These are phyloP conservation scores for Olivierus martensii DNA, from an alignment of 1,140 invertebrate genomes.

Conservation along the genomic window DNA sequence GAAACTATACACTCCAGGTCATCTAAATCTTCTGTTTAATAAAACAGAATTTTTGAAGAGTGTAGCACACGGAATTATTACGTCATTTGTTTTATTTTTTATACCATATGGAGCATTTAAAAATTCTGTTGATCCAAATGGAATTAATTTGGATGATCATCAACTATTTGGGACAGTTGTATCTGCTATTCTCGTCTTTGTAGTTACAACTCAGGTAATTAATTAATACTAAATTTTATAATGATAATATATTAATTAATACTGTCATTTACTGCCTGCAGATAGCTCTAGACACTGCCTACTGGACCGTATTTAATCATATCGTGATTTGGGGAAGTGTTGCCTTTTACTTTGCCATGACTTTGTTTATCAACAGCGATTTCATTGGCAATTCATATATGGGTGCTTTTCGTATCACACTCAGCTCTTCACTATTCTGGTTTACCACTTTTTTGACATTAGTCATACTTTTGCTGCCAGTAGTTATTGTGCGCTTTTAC, in stretches of 20 bases:
- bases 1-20: slow-evolving; percentile 85
- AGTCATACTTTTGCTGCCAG: slow-evolving; percentile 71
- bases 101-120: slow-evolving; percentile 91
- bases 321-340: slow-evolving; percentile 95
- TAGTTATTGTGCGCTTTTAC: slow-evolving; percentile 87
- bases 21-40: slow-evolving; percentile 88
- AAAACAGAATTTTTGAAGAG: slow-evolving; percentile 87
- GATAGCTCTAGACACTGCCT: slow-evolving; percentile 92
- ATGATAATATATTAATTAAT: too few species aligned
- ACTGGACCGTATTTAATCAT: slow-evolving; percentile 97
- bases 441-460: slow-evolving; percentile 78
- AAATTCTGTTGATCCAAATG: slow-evolving; percentile 66
- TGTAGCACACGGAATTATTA: slow-evolving; percentile 87
- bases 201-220: slow-evolving; percentile 79
- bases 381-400: slow-evolving; percentile 26
- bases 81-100: slow-evolving; percentile 89
- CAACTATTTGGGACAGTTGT: slow-evolving; percentile 89
- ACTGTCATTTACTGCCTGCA: slow-evolving; percentile 29
- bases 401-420: slow-evolving; percentile 24
- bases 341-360: slow-evolving; percentile 77
- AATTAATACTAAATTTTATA: not conserved
- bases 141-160: slow-evolving; percentile 74
- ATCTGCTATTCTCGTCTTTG: slow-evolving; percentile 85
- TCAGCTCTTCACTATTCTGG: slow-evolving; percentile 49
- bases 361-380: slow-evolving; percentile 37